Base-by-base conservation (phyloP, 2,113 vertebrate species). In the Rhombomys opimus region DNA sequence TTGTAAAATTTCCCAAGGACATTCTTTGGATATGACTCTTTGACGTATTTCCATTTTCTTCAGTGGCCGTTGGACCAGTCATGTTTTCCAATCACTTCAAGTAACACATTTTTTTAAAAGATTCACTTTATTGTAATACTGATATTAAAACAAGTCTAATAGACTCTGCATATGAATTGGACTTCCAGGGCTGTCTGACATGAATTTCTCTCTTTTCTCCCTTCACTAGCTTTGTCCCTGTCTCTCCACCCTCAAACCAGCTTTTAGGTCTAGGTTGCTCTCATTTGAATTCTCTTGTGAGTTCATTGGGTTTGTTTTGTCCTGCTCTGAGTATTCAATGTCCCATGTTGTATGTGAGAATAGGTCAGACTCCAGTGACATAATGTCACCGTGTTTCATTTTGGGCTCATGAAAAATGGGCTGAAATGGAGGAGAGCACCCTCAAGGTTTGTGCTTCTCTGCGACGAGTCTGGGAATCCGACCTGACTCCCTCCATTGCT, bases 81-180 rank as follows among this genome's bases (percentile, higher is more conserved):
- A 68, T 46, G 38, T 67, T 95, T 96, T 72, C n/a, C 77, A 61
- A n/a, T 97, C 59, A 76, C 81, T 93, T 84, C 84, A 65, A 94
- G 23, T 85, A 90, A 75, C 10, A n/a, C 76, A 57, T 61, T 92
- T 85, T 95, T 23, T 87, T 93, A 25, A 91, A 75, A 30, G 27
- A 88, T 92, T 30, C 15, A 54, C 93, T 94, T 63, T 54, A 80
- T n/a, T 46, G 41, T 72, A 41, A 68, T 92, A 87, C 92, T 92
- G 20, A 30, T 38, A 30, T 27, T 23, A 63, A 78, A 65, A 46
- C 72, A 92, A 80, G 14, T 91, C n/a, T 57, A 68, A 30, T 75
- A 63, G 50, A 1, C 75, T 81, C 20, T 67, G 35, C 80, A 13
- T 73, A 3, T 81, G 23, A 59, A 15, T 70, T 46, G 4, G 61